phyloP scores from a whole-genome alignment of 2,113 vertebrate genomes.

The Zeus faber region DNA sequence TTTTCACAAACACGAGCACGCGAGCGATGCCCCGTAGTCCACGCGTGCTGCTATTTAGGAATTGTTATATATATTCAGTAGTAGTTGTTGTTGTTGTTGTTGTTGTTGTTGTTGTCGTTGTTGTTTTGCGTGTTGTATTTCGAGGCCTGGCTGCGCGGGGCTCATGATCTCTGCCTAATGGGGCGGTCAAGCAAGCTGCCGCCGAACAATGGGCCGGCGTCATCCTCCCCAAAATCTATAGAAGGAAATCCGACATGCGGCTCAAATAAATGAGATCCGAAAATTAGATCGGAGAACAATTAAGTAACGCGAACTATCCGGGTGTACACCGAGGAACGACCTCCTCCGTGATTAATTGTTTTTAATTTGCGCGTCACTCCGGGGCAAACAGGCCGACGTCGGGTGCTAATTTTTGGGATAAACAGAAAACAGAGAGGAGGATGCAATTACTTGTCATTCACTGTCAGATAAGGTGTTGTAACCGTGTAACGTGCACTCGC shows the following conservation, averaged over 20 bases:
- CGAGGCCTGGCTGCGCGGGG: slow-evolving; percentile 55
- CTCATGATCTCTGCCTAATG: slow-evolving; percentile 96
- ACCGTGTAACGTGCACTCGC: background rate
- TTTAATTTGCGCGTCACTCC: slow-evolving; percentile 79
- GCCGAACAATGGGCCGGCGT: slow-evolving; percentile 90
- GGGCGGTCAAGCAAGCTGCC: slow-evolving; percentile 95
- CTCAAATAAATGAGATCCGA: slow-evolving; percentile 70
- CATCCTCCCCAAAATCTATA: slow-evolving; percentile 81
- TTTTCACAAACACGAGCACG: background rate
- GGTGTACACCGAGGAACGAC: slow-evolving; percentile 71
- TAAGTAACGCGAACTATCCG: slow-evolving; percentile 91
- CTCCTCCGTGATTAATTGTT: slow-evolving; percentile 73
- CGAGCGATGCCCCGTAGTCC: background rate
- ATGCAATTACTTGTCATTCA: slow-evolving; percentile 86
- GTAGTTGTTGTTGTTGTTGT: slow-evolving; percentile 7
- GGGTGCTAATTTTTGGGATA: slow-evolving; percentile 91
- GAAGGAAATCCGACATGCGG: slow-evolving; percentile 85
- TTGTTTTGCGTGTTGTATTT: slow-evolving; percentile 72
- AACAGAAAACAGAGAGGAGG: slow-evolving; percentile 85
- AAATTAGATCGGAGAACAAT: slow-evolving; percentile 94
- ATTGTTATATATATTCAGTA: background rate
- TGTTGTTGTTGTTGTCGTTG: slow-evolving; percentile 46
- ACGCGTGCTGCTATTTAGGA: background rate
- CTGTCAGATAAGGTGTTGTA: slow-evolving; percentile 61
- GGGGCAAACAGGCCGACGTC: slow-evolving; percentile 88